Conservation (phyloP, 2,113 vertebrate genomes). For the Tretioscincus oriximinensis region DNA sequence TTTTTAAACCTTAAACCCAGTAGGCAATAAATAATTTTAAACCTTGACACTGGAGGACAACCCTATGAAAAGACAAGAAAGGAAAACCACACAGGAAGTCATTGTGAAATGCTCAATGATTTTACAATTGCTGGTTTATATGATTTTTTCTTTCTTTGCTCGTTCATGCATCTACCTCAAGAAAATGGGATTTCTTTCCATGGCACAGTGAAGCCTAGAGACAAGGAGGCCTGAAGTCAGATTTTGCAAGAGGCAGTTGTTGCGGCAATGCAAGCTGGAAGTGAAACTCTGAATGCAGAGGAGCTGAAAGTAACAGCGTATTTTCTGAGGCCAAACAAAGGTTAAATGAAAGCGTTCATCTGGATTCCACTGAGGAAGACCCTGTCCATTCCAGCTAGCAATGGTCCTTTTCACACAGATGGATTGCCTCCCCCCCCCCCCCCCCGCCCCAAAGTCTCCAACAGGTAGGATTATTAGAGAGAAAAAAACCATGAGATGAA, state of each 20-base stretch:
- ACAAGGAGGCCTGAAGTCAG: constrained; percentile 45
- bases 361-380: not conserved
- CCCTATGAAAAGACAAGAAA: not conserved
- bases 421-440: too few relatives aligned
- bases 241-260: constrained; percentile 59
- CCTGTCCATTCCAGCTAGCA: not conserved
- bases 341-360: not conserved
- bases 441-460: not conserved
- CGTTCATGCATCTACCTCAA: constrained; percentile 7
- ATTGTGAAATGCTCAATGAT: not conserved
- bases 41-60: not conserved
- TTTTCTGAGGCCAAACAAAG: constrained; percentile 55
- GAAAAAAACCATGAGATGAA: too few relatives aligned
- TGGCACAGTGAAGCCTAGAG: constrained; percentile 44
- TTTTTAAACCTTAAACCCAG: not conserved
- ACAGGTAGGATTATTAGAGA: not conserved
- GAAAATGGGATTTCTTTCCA: constrained; percentile 54
- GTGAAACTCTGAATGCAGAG: constrained; percentile 53
- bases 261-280: constrained; percentile 16
- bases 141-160: constrained; percentile 6
- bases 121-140: not conserved
- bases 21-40: not conserved
- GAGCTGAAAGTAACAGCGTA: constrained; percentile 50
- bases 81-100: not conserved
- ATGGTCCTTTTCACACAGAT: not conserved